Conservation (phyloP, 2,888 invertebrate genomes). For the Steinernema hermaphroditum region DNA sequence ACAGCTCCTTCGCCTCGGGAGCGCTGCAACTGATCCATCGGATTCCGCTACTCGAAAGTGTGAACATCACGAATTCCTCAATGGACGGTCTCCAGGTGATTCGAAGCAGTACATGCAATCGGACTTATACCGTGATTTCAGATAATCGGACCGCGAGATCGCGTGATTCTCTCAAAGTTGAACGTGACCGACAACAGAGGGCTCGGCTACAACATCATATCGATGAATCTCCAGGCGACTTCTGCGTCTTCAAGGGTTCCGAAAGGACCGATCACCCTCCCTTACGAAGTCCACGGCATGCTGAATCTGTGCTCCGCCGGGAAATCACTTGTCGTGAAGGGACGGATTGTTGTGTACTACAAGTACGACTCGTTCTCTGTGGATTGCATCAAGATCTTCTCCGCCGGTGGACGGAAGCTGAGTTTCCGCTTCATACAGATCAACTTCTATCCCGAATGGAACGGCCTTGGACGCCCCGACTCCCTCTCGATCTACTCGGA, state of each 20-base stretch:
- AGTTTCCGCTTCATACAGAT: slow-evolving; percentile 71
- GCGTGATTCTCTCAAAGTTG: slow-evolving; percentile 52
- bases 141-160: slow-evolving; percentile 56
- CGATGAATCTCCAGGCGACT: slow-evolving; percentile 75
- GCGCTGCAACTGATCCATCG: slow-evolving; percentile 85
- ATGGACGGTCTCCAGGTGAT: slow-evolving; percentile 82
- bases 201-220: slow-evolving; percentile 84
- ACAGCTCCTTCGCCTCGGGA: slow-evolving; percentile 77
- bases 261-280: slow-evolving; percentile 50
- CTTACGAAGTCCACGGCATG: slow-evolving; percentile 79
- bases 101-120: not conserved
- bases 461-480: slow-evolving; percentile 59
- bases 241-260: slow-evolving; percentile 38
- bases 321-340: slow-evolving; percentile 84
- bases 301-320: slow-evolving; percentile 94
- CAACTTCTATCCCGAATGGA: slow-evolving; percentile 56
- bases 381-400: slow-evolving; percentile 95
- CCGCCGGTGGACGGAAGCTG: slow-evolving; percentile 74
- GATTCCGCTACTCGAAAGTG: slow-evolving; percentile 79
- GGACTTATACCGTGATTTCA: slow-evolving; percentile 32
- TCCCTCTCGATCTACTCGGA: slow-evolving; percentile 58
- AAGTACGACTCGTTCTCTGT: slow-evolving; percentile 94
- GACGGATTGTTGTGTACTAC: slow-evolving; percentile 80
- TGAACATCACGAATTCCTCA: slow-evolving; percentile 77
- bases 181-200: slow-evolving; percentile 77